Percentiles rank a stretch among this genome's conserved stretches.
Evolutionary conservation across 2,888 invertebrate genomes (phyloP).

Genomic region (Exephanes ischioxanthus): DNA sequence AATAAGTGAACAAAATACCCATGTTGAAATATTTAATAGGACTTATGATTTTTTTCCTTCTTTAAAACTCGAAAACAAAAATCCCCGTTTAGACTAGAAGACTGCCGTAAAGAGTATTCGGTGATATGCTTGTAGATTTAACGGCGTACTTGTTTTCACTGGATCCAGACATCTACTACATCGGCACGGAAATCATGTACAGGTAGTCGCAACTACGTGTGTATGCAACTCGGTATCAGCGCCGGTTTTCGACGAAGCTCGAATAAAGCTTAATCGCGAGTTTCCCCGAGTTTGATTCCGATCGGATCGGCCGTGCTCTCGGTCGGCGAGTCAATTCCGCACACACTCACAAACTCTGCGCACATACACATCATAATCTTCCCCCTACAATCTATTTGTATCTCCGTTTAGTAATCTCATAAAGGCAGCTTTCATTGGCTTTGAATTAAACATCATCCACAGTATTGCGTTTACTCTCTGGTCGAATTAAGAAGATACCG

Average conservation of each 20-base stretch:
- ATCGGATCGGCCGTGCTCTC: conserved; percentile 41
- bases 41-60: too few species aligned
- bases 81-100: too few species aligned
- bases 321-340: too few species aligned
- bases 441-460: neutral
- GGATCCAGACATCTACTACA: neutral
- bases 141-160: too few species aligned
- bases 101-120: too few species aligned
- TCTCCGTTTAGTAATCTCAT: neutral
- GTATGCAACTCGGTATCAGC: neutral
- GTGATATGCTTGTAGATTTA: too few species aligned
- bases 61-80: too few species aligned
- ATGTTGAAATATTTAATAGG: too few species aligned
- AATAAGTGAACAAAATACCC: too few species aligned
- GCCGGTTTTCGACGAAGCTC: neutral
- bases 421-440: neutral
- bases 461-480: neutral
- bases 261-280: conserved; percentile 47
- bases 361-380: neutral
- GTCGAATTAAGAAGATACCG: neutral
- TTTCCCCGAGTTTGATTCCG: conserved; percentile 56
- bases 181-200: neutral
- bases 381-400: neutral
- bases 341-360: neutral
- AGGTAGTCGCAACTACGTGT: neutral